Conservation (phyloP, 2,888 invertebrate genomes). For the Coleophora deauratella region DNA sequence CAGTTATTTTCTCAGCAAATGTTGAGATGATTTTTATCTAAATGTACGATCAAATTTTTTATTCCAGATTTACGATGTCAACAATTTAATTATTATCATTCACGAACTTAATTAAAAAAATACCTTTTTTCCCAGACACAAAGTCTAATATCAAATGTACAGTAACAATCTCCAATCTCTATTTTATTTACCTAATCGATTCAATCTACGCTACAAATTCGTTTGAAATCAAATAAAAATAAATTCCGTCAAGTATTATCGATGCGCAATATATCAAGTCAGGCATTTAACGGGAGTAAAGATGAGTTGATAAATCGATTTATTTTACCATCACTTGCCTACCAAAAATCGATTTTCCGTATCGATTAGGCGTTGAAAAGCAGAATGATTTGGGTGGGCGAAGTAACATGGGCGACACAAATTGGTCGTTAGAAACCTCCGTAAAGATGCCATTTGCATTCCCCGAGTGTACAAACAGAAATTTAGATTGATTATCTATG, state of each 20-base stretch:
- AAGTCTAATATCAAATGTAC: no score
- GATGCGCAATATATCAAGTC: constrained; percentile 48
- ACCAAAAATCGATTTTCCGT: constrained; percentile 41
- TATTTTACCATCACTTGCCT: constrained; percentile 27
- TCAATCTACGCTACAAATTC: constrained; percentile 21
- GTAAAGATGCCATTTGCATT: constrained; percentile 36
- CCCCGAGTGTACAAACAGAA: constrained; percentile 22
- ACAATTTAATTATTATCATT: no score
- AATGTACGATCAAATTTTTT: no score
- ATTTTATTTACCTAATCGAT: background rate
- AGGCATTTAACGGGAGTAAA: constrained; percentile 51
- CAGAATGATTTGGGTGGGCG: constrained; percentile 38
- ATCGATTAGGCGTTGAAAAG: constrained; percentile 34
- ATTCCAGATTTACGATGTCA: no score
- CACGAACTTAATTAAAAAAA: no score
- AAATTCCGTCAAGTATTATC: constrained; percentile 41
- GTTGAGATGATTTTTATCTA: no score
- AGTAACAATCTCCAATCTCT: no score
- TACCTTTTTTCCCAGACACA: no score
- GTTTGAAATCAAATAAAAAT: constrained; percentile 35
- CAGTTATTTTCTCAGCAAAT: no score
- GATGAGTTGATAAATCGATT: constrained; percentile 40
- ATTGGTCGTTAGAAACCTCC: constrained; percentile 30
- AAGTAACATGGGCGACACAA: constrained; percentile 32
- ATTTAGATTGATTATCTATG: constrained; percentile 28